Conservation (phyloP, 2,797 vertebrate genomes). For the Rhabdophis nuchalis region DNA sequence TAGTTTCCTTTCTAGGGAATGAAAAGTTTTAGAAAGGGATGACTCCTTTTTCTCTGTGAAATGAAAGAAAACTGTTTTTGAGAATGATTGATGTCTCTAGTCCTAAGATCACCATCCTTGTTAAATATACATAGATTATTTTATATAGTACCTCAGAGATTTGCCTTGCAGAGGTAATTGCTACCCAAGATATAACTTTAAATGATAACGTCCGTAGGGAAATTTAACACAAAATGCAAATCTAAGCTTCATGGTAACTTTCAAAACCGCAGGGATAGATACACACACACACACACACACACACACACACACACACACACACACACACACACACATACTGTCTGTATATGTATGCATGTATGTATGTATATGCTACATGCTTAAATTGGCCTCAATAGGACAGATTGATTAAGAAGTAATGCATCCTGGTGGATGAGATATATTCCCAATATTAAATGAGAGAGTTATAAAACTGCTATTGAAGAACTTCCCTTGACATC, state of each 20-base stretch:
- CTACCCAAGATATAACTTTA: neutral
- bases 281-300: too few species aligned
- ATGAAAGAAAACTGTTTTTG: neutral
- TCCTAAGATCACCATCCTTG: neutral
- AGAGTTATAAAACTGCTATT: neutral
- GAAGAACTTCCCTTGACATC: neutral
- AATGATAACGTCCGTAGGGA: neutral
- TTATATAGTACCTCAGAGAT: neutral
- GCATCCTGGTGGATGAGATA: neutral
- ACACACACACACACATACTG: too few species aligned
- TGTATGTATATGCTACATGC: neutral
- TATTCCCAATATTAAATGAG: neutral
- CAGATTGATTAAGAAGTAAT: neutral
- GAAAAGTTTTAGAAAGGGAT: neutral
- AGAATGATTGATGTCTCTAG: neutral
- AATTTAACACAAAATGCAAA: neutral
- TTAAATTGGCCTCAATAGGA: neutral
- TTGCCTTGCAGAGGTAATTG: neutral
- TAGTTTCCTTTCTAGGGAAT: neutral
- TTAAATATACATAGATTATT: neutral
- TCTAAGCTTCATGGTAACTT: neutral
- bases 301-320: too few species aligned
- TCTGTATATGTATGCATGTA: too few species aligned
- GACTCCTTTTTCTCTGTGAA: neutral
- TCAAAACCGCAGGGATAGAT: neutral